Conservation (phyloP, 2,888 invertebrate genomes). For the Amblyteles armatorius region DNA sequence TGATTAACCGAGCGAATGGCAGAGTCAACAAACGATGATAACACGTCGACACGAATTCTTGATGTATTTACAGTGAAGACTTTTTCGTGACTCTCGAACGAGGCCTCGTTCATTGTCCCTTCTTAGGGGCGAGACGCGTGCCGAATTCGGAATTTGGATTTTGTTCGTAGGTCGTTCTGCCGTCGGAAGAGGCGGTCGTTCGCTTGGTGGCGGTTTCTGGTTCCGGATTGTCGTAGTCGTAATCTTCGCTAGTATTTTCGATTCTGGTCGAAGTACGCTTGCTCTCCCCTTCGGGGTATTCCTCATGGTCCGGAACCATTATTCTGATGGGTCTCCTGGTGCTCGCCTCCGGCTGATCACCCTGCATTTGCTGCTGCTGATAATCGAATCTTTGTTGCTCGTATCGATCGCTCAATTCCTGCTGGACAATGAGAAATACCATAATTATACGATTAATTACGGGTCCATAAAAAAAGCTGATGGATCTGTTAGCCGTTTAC, state of each 20-base stretch:
- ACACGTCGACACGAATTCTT: constrained; percentile 29
- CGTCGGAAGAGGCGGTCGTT: constrained; percentile 61
- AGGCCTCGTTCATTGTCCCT: constrained; percentile 59
- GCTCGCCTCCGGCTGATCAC: constrained; percentile 63
- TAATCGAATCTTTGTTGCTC: constrained; percentile 61
- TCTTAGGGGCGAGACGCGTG: constrained; percentile 75
- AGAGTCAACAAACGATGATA: constrained; percentile 33
- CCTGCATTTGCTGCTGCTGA: constrained; percentile 51
- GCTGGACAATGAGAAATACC: constrained; percentile 19
- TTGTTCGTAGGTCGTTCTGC: constrained; percentile 64
- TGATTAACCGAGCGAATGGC: constrained; percentile 19
- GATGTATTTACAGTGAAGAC: constrained; percentile 56
- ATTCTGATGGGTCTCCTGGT: constrained; percentile 84
- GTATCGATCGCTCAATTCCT: constrained; percentile 68
- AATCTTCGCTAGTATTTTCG: constrained; percentile 70
- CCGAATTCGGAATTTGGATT: constrained; percentile 74
- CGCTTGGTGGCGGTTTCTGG: constrained; percentile 58
- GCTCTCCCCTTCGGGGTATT: constrained; percentile 81
- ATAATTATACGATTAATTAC: background rate
- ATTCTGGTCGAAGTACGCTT: constrained; percentile 71
- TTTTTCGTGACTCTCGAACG: background rate
- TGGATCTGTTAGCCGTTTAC: too few relatives aligned
- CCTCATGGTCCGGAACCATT: constrained; percentile 85
- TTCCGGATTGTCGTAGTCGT: constrained; percentile 77
- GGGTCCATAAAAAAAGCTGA: too few relatives aligned